phyloP scores from a whole-genome alignment of 2,888 invertebrate genomes.

The Azorinus chamasolen region DNA sequence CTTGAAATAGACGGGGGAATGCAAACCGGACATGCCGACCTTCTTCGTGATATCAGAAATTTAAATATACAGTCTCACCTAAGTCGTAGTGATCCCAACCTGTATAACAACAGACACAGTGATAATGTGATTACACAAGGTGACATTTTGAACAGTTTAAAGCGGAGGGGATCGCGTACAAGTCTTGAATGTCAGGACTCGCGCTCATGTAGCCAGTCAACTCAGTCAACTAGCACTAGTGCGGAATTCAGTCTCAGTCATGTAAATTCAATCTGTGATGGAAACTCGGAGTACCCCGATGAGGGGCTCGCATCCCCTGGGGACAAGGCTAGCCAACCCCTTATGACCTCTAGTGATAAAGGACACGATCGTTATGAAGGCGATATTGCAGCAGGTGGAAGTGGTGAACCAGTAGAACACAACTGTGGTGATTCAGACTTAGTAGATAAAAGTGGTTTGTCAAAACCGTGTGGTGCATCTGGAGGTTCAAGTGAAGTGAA shows the following conservation, averaged over 20 bases:
- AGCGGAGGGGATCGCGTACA: slow-evolving; percentile 48
- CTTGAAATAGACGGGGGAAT: slow-evolving; percentile 64
- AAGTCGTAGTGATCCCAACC: slow-evolving; percentile 77
- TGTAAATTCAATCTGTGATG: slow-evolving; percentile 65
- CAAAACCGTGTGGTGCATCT: too few relatives aligned
- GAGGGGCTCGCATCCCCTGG: slow-evolving; percentile 17
- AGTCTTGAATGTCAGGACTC: slow-evolving; percentile 57
- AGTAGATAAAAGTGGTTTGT: too few relatives aligned
- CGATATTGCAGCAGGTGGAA: slow-evolving; percentile 24
- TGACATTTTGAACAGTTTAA: slow-evolving; percentile 50
- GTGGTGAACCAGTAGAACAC: slow-evolving; percentile 57
- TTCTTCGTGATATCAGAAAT: slow-evolving; percentile 62
- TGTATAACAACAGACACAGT: slow-evolving; percentile 71
- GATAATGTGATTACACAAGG: slow-evolving; percentile 46
- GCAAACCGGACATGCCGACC: slow-evolving; percentile 36
- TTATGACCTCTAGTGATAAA: slow-evolving; percentile 31
- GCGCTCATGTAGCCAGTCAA: slow-evolving; percentile 64
- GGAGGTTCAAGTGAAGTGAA: too few relatives aligned
- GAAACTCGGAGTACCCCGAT: slow-evolving; percentile 65
- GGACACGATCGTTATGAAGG: slow-evolving; percentile 15
- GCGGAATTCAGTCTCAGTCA: slow-evolving; percentile 75
- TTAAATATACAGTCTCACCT: slow-evolving; percentile 63
- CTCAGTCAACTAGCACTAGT: slow-evolving; percentile 77
- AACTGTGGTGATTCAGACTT: slow-evolving; percentile 50
- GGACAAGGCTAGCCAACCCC: slow-evolving; percentile 10